Evolutionary conservation across 2,113 vertebrate genomes (phyloP).

Genomic region (Cyprinus carpio): DNA sequence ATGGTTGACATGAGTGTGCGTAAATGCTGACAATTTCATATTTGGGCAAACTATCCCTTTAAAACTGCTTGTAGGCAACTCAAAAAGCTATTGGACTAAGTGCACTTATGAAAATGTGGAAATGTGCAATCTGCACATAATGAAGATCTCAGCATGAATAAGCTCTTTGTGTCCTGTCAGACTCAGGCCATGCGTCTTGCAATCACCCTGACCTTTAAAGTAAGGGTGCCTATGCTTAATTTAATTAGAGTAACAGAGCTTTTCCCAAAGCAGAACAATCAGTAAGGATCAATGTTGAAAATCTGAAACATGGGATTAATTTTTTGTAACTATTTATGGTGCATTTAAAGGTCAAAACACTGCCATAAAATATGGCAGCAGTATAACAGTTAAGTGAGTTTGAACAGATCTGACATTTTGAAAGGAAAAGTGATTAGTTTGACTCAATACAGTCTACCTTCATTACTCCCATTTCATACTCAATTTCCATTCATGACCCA

Average conservation of each 20-base stretch:
- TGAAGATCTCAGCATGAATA: constrained; percentile 35
- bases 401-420: not conserved
- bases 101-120: constrained; percentile 17
- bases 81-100: not conserved
- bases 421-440: not conserved
- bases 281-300: not conserved
- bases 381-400: not conserved
- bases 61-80: not conserved
- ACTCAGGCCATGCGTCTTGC: not conserved
- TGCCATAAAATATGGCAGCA: not conserved
- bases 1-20: too few relatives aligned
- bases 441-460: not conserved
- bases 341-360: not conserved
- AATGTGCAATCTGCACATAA: constrained; percentile 21
- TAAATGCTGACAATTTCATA: too few relatives aligned
- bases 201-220: constrained; percentile 26
- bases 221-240: not conserved
- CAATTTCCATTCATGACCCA: not conserved
- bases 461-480: not conserved
- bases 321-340: not conserved
- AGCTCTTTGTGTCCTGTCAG: constrained; percentile 20
- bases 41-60: not conserved
- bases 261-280: not conserved
- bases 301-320: not conserved
- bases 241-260: constrained; percentile 18